phyloP scores from a whole-genome alignment of 1,140 invertebrate species.

The Euschistus heros region DNA sequence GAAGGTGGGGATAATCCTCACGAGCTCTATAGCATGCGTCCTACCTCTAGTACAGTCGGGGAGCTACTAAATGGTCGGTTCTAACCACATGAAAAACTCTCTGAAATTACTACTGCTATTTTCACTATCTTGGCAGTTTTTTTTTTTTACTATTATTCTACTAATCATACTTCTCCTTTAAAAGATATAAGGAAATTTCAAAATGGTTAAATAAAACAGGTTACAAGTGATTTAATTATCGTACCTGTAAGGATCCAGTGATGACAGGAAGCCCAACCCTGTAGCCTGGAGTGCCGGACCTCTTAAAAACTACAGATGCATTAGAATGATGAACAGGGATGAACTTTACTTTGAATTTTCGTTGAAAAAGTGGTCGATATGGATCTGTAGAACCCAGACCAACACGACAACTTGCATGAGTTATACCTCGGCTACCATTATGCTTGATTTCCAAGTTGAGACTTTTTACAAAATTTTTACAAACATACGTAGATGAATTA shows the following conservation, averaged over 20 bases:
- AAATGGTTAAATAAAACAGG: no score
- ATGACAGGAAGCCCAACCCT: slow-evolving; percentile 48
- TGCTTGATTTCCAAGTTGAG: slow-evolving; percentile 44
- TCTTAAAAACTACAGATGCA: slow-evolving; percentile 30
- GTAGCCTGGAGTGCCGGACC: slow-evolving; percentile 62
- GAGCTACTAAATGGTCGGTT: no score
- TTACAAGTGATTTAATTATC: no score
- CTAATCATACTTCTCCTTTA: no score
- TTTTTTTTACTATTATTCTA: no score
- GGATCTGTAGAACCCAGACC: slow-evolving; percentile 34
- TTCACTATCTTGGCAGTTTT: no score
- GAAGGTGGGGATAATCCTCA: no score
- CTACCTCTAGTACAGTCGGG: no score
- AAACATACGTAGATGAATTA: slow-evolving; percentile 11
- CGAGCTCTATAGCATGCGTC: no score
- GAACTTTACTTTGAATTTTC: slow-evolving; percentile 41
- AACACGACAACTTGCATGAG: slow-evolving; percentile 36
- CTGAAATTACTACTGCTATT: no score
- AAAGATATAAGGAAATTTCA: no score
- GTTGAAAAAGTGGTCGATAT: slow-evolving; percentile 34
- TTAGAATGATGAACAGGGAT: slow-evolving; percentile 34
- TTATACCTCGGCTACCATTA: slow-evolving; percentile 45
- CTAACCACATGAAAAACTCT: no score
- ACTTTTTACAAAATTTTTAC: slow-evolving; percentile 38
- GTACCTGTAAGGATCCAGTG: background rate